These are phyloP conservation scores for Antechinus stuartii DNA, from an alignment of 2,113 vertebrate genomes.

Conservation along the genomic window DNA sequence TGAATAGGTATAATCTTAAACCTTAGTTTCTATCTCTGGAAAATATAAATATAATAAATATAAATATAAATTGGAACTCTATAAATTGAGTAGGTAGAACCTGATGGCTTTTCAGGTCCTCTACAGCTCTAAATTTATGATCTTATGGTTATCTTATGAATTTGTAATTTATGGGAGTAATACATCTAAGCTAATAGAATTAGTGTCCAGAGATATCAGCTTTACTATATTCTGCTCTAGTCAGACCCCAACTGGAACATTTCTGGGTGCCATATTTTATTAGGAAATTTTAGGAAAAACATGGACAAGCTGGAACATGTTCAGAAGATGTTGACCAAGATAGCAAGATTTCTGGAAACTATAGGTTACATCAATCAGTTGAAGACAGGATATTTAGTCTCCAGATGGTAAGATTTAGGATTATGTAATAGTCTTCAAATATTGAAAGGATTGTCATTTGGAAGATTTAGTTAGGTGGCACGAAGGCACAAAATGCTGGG, in stretches of 20 bases:
- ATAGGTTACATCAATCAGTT: background rate
- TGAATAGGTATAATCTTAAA: too few relatives aligned
- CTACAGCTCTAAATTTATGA: background rate
- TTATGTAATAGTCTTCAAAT: background rate
- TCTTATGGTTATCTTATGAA: background rate
- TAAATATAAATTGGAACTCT: background rate
- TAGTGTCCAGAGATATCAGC: background rate
- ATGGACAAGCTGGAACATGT: background rate
- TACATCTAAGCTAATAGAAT: background rate
- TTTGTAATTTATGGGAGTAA: background rate
- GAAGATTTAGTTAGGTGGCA: background rate
- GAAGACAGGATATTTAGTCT: background rate
- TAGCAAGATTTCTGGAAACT: background rate
- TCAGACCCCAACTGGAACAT: background rate
- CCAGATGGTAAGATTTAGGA: background rate
- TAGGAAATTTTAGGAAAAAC: background rate
- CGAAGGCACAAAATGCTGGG: background rate
- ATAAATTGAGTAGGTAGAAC: background rate
- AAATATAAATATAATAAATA: too few relatives aligned
- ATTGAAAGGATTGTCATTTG: background rate
- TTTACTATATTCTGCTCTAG: background rate
- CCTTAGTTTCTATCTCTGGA: too few relatives aligned
- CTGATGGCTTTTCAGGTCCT: background rate
- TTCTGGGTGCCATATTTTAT: background rate
- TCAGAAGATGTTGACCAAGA: background rate